phyloP scores from a whole-genome alignment of 2,888 invertebrate genomes.

The Callinectes sapidus region DNA sequence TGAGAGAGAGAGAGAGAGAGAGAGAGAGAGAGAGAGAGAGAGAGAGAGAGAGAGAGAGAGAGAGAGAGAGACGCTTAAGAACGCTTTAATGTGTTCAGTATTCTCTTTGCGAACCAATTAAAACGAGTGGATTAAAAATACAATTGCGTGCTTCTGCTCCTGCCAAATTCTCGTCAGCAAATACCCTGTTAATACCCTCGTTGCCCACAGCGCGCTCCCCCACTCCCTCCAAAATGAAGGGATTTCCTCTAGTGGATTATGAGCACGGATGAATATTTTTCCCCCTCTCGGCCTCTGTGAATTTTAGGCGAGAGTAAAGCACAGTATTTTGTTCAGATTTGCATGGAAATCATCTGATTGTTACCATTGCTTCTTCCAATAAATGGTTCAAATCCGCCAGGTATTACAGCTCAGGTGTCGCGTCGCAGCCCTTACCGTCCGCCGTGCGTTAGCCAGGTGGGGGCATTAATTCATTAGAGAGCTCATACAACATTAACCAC shows the following conservation, averaged over 20 bases:
- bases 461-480: slow-evolving; percentile 59
- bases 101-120: slow-evolving; percentile 42
- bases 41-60: slow-evolving; percentile 1
- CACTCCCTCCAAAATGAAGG: slow-evolving; percentile 47
- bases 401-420: slow-evolving; percentile 44
- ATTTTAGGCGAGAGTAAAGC: slow-evolving; percentile 59
- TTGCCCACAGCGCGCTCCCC: slow-evolving; percentile 33
- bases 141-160: slow-evolving; percentile 41
- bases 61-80: slow-evolving; percentile 18
- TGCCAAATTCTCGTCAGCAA: slow-evolving; percentile 43
- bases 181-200: slow-evolving; percentile 40
- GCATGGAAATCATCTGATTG: slow-evolving; percentile 65
- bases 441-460: slow-evolving; percentile 3
- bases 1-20: slow-evolving; percentile 21
- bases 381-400: slow-evolving; percentile 43
- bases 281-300: slow-evolving; percentile 16
- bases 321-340: slow-evolving; percentile 62
- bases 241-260: slow-evolving; percentile 62
- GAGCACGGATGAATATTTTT: slow-evolving; percentile 51
- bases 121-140: slow-evolving; percentile 57
- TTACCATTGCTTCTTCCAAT: slow-evolving; percentile 59
- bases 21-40: slow-evolving; percentile 1
- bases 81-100: slow-evolving; percentile 18
- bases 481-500: slow-evolving; percentile 58
- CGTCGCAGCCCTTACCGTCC: neutral